Percentiles rank a stretch among this genome's conserved stretches.
Conservation (phyloP, 2,888 invertebrate genomes). For the Calliopum simillimum region DNA sequence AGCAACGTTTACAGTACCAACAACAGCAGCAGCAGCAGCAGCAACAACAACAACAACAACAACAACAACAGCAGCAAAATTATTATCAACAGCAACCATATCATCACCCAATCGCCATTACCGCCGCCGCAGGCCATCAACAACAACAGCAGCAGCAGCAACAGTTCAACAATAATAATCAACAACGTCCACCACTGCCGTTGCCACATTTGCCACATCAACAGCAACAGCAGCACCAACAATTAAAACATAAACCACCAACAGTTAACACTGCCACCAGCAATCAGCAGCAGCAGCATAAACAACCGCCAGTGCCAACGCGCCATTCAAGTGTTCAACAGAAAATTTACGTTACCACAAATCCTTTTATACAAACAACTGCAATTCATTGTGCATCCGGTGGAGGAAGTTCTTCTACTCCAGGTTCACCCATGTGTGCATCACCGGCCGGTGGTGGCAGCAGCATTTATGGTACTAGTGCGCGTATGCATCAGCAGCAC, state of each 20-base stretch:
- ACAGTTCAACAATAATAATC: conserved; percentile 53
- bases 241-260: conserved; percentile 34
- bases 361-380: conserved; percentile 67
- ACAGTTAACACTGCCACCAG: conserved; percentile 39
- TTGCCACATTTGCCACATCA: conserved; percentile 55
- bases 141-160: conserved; percentile 55
- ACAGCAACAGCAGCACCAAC: conserved; percentile 48
- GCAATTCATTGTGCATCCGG: conserved; percentile 63
- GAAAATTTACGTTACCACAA: conserved; percentile 67
- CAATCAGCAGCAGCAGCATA: conserved; percentile 45
- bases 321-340: conserved; percentile 66
- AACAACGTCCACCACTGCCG: conserved; percentile 61
- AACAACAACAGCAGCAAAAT: conserved; percentile 45
- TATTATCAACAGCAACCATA: conserved; percentile 46
- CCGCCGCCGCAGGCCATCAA: conserved; percentile 47
- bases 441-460: conserved; percentile 52
- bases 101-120: conserved; percentile 38
- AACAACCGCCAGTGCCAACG: conserved; percentile 63
- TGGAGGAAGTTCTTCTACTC: conserved; percentile 50
- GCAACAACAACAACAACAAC: conserved; percentile 50
- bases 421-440: conserved; percentile 60
- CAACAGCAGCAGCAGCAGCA: conserved; percentile 50
- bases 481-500: conserved; percentile 43
- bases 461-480: conserved; percentile 47
- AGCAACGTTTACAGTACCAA: conserved; percentile 34